Percentiles rank a stretch among this genome's conserved stretches.
These are phyloP conservation scores for Halcyon badia DNA, from an alignment of 2,797 vertebrate species.

Conservation along the genomic window DNA sequence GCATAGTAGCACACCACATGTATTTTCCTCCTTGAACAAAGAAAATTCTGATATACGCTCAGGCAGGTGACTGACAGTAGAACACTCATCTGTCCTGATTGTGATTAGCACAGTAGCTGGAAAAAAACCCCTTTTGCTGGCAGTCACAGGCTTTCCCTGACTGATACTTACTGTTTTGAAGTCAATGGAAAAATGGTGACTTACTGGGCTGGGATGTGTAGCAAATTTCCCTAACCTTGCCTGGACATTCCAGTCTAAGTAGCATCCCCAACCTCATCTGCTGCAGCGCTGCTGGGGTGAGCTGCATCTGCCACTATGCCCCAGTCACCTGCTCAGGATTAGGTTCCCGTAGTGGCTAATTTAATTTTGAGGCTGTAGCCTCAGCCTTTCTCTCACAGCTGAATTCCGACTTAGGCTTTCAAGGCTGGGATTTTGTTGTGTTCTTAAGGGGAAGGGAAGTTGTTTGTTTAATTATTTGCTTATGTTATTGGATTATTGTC, in stretches of 20 bases:
- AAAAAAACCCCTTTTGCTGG: neutral
- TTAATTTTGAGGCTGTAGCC: neutral
- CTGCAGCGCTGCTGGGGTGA: fast-evolving
- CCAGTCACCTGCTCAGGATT: neutral
- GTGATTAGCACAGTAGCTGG: neutral
- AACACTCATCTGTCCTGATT: neutral
- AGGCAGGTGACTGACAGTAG: neutral
- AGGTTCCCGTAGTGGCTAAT: fast-evolving
- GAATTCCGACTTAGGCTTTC: neutral
- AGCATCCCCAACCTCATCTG: fast-evolving
- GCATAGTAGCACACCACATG: neutral
- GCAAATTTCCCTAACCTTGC: neutral
- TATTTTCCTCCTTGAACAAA: neutral
- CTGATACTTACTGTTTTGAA: neutral
- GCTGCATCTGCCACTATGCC: fast-evolving
- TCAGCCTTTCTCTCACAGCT: neutral
- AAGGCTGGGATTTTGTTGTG: neutral
- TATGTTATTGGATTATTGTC: neutral
- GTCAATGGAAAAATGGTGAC: neutral
- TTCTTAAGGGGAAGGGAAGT: neutral
- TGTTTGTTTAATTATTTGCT: neutral
- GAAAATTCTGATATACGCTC: neutral
- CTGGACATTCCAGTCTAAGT: fast-evolving
- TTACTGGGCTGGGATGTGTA: neutral
- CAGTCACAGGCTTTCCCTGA: neutral